phyloP scores from a whole-genome alignment of 2,888 invertebrate genomes.

The Nebria salina region DNA sequence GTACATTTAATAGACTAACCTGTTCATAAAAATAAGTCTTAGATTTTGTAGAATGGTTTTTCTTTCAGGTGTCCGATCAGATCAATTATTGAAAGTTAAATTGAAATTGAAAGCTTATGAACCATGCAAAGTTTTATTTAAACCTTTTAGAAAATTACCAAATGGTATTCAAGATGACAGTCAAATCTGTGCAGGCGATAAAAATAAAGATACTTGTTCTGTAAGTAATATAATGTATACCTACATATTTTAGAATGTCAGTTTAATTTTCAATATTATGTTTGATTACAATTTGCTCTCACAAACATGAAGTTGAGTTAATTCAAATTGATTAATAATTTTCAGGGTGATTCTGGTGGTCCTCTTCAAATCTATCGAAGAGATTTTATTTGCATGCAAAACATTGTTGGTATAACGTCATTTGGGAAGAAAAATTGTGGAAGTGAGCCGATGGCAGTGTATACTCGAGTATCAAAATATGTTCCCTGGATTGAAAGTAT shows the following conservation, averaged over 20 bases:
- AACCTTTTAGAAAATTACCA: conserved; percentile 3
- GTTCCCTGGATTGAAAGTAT: conserved; percentile 69
- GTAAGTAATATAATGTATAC: not conserved
- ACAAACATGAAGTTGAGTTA: not conserved
- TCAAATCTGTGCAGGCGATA: conserved; percentile 30
- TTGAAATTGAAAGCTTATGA: not conserved
- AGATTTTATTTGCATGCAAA: conserved; percentile 68
- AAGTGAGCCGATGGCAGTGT: conserved; percentile 66
- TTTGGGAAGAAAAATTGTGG: conserved; percentile 67
- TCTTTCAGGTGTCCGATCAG: not conserved
- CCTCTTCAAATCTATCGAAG: conserved; percentile 69
- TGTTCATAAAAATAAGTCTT: no score
- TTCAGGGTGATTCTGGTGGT: conserved; percentile 79
- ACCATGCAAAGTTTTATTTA: not conserved
- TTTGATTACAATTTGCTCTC: no score
- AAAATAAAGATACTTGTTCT: conserved; percentile 27
- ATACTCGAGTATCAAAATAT: conserved; percentile 67
- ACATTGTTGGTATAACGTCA: conserved; percentile 69
- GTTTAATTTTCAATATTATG: no score
- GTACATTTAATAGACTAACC: not conserved
- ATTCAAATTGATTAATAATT: conserved; percentile 47
- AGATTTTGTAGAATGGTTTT: no score
- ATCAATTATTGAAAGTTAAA: conserved; percentile 27
- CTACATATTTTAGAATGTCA: no score
- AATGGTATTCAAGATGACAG: not conserved